Evolutionary conservation across 30 jellyfish, hydroid and myxozoan species (phyloP), one percentile per base, ranked within the genome.

Genomic region (Morbakka virulenta): DNA sequence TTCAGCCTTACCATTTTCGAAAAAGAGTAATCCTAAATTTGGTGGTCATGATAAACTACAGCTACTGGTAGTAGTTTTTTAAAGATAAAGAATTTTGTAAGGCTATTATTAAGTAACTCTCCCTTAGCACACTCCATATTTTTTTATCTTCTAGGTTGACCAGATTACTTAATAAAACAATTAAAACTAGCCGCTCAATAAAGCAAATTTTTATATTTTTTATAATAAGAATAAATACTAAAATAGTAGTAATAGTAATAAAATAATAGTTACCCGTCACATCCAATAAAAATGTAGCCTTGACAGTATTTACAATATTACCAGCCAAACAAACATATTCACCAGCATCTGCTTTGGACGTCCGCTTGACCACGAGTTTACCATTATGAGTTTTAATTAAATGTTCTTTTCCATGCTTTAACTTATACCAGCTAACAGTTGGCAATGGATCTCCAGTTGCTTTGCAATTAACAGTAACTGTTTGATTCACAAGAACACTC

Each of bases 381-480:
- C 96, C 99, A 76, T 80, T 88, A 12, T 70, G 52, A 12, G 50
- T 72, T 52, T 86, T 88, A 25, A 57, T 64, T 22, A 76, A 77
- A 17, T 62, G 33, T 35, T 51, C 79, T 28, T 52, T 63, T 11
- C 76, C 76, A 31, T 47, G 79, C 4, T 57, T 74, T 22, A 81
- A 32, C 36, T 74, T 75, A 80, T 74, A 93, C 99, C 99, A 93
- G 26, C 72, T 76, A 11, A 87, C 75, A 11, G 50, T 51, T 26
- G 99, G 99, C 25, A 78, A 49, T 25, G 99, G 99, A 27, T 86
- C 97, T 28, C 99, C 99, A 34, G 88, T 76, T n/a, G 95, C 95
- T 1, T 11, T 50, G 63, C 99, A 93, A 51, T 70, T 63, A 72
- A 86, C 94, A 20, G 89, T 81, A n/a, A 79, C 67, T 20, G 99